phyloP scores from a whole-genome alignment of 2,888 invertebrate species.

The Cephalotes varians region DNA sequence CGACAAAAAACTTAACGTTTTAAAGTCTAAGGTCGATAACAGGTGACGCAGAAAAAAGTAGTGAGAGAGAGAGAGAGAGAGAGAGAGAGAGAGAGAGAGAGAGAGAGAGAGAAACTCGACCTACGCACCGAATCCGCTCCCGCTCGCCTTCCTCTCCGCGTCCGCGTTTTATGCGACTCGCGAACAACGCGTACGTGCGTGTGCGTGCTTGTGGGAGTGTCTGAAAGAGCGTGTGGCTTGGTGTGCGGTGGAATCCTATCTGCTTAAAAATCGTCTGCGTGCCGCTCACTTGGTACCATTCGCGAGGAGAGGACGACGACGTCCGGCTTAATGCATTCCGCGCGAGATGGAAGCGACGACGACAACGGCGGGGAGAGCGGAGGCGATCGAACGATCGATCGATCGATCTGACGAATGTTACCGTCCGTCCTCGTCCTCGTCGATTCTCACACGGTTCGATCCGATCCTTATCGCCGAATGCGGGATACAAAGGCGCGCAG shows the following conservation, averaged over 20 bases:
- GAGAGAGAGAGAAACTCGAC: background rate
- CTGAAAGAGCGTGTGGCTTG: slow-evolving; percentile 18
- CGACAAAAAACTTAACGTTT: background rate
- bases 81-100: background rate
- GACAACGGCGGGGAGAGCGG: slow-evolving; percentile 35
- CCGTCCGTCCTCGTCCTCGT: slow-evolving; percentile 69
- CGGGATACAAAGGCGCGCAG: slow-evolving; percentile 58
- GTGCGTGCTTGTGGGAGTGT: slow-evolving; percentile 57
- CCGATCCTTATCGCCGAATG: slow-evolving; percentile 67
- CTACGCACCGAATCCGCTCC: slow-evolving; percentile 29
- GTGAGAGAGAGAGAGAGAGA: background rate
- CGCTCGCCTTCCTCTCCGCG: background rate
- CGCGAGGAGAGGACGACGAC: slow-evolving; percentile 74
- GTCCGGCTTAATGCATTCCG: slow-evolving; percentile 77
- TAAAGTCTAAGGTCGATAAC: background rate
- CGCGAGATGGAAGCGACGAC: slow-evolving; percentile 73
- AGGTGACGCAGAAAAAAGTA: slow-evolving; percentile 2
- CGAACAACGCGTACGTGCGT: background rate
- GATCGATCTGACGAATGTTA: slow-evolving; percentile 70
- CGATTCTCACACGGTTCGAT: slow-evolving; percentile 76
- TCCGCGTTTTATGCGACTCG: slow-evolving; percentile 54
- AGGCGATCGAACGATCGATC: slow-evolving; percentile 54
- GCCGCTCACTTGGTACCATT: slow-evolving; percentile 78
- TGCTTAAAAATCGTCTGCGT: slow-evolving; percentile 78
- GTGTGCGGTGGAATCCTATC: slow-evolving; percentile 74